Evolutionary conservation across 64 coral and sea anemone species (phyloP), one percentile per base, ranked within the genome.

Genomic region (Montipora cactus): DNA sequence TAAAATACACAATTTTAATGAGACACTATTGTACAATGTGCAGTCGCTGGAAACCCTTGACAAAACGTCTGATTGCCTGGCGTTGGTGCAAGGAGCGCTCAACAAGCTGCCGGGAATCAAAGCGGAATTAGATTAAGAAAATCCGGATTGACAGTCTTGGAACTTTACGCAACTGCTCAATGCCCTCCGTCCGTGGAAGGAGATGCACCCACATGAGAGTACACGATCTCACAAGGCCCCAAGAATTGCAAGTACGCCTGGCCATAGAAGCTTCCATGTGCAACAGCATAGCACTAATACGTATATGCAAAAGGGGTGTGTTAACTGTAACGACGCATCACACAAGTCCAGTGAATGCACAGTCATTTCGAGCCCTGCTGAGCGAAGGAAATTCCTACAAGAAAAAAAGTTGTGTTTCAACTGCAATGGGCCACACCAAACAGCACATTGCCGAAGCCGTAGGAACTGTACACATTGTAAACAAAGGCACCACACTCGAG

Each of bases 21-120:
- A 91, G 62, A 91, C 79, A 15, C 52, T 95, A 8, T 70, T 64
- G 7, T 84, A 70, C 67, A 95, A 95, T 57, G 92, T 94, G 28
- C 87, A 88, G 46, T 80, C 79, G 62, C 48, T 88, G 49, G 77
- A 78, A 78, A 94, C 87, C 3, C 64, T 91, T 51, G 67, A 79
- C 10, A 82, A 84, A 77, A 18, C 58, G 5, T 71, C 46, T 13
- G 46, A 92, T 14, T 67, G 62, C n/a, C 23, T 58, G 21, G 19
- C 44, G 7, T 68, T 73, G 19, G 90, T 83, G 23, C 44, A 78
- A 45, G 67, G 55, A 12, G 45, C 51, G 13, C 3, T 74, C 0
- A 79, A 91, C 50, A 91, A 91, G 49, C 10, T 92, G 46, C 45
- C 46, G 19, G 90, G 69, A 20, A 75, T 92, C 59, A 72, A 71